phyloP scores from a whole-genome alignment of 1,140 invertebrate genomes.

The Habropoda laboriosa region DNA sequence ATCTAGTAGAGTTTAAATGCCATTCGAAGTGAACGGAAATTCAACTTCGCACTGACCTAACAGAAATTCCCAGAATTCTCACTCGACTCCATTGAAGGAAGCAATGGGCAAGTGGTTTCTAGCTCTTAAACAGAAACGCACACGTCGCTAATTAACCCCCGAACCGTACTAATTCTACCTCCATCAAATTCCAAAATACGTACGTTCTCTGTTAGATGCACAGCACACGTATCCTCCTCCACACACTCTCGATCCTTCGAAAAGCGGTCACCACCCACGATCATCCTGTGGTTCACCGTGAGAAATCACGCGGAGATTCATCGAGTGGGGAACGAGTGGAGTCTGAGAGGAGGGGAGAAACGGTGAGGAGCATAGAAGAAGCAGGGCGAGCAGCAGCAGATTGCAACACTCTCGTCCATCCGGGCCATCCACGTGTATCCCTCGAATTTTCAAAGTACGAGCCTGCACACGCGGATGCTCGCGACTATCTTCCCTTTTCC shows the following conservation, averaged over 20 bases:
- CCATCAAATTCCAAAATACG: neutral
- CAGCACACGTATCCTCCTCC: too few species aligned
- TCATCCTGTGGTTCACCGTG: slow-evolving; percentile 33
- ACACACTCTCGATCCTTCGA: neutral
- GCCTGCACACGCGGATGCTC: slow-evolving; percentile 27
- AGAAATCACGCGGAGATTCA: slow-evolving; percentile 47
- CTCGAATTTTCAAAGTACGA: slow-evolving; percentile 60
- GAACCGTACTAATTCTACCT: neutral
- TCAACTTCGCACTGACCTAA: too few species aligned
- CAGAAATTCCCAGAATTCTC: too few species aligned
- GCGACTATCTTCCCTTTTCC: neutral
- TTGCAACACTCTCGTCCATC: slow-evolving; percentile 63
- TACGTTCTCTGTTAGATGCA: neutral
- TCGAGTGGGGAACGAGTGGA: neutral
- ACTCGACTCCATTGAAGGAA: too few species aligned
- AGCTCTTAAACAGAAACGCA: too few species aligned
- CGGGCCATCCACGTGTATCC: slow-evolving; percentile 69
- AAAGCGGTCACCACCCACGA: neutral
- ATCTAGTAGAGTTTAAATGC: too few species aligned
- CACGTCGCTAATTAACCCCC: neutral
- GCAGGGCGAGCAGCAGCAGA: slow-evolving; percentile 40
- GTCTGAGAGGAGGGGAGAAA: slow-evolving; percentile 18
- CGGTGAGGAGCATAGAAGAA: slow-evolving; percentile 22
- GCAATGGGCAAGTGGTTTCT: too few species aligned
- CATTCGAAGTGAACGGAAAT: too few species aligned